Percentiles rank a stretch among this genome's conserved stretches.
Evolutionary conservation across 35 echinoderm and acorn worm genomes (phyloP).

Genomic region (Lytechinus variegatus): DNA sequence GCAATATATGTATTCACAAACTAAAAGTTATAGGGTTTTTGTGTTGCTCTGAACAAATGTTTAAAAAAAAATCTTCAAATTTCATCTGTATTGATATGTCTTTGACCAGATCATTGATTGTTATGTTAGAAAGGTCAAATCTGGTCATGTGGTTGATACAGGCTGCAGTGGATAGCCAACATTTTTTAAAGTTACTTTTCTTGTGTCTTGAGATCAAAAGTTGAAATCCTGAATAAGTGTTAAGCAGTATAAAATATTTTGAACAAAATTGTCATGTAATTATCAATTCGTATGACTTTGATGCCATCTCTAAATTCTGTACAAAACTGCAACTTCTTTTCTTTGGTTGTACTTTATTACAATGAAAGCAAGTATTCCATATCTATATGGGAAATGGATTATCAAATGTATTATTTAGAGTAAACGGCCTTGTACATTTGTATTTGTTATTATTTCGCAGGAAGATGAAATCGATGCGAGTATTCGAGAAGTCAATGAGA

Average conservation of each 20-base stretch:
- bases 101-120: too few relatives aligned
- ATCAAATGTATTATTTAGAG: not conserved
- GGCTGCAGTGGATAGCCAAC: too few relatives aligned
- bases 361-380: not conserved
- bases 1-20: not conserved
- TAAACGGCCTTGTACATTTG: not conserved
- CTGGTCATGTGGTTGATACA: too few relatives aligned
- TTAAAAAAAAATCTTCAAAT: not conserved
- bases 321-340: not conserved
- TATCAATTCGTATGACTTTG: too few relatives aligned
- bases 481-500: conserved; percentile 85
- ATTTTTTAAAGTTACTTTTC: not conserved
- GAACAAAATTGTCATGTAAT: too few relatives aligned
- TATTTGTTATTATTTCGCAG: conserved; percentile 23
- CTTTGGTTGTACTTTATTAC: not conserved
- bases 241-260: too few relatives aligned
- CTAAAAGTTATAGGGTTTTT: not conserved
- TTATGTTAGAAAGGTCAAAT: too few relatives aligned
- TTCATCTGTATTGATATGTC: too few relatives aligned
- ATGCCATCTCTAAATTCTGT: not conserved
- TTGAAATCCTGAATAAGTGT: too few relatives aligned
- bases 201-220: too few relatives aligned
- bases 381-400: not conserved
- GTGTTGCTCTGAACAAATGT: not conserved
- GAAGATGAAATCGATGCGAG: conserved; percentile 99